phyloP scores from a whole-genome alignment of 2,113 vertebrate species.

The Gasterosteus nipponicus region DNA sequence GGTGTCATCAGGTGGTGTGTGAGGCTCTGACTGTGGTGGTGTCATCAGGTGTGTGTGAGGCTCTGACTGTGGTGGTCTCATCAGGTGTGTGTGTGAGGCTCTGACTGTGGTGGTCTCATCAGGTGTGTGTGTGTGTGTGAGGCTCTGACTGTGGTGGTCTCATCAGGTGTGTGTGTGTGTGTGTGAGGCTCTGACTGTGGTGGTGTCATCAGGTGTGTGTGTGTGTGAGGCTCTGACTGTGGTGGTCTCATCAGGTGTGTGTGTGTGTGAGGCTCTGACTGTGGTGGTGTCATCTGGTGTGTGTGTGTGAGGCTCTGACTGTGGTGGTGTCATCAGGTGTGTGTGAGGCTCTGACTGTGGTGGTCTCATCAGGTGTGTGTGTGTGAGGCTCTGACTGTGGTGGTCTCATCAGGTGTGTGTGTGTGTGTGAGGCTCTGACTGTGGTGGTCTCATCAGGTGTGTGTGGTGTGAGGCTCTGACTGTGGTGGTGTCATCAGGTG shows the following conservation, averaged over 20 bases:
- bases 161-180: no score
- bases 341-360: neutral
- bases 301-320: constrained; percentile 78
- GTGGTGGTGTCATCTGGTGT: no score
- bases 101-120: neutral
- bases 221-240: neutral
- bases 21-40: neutral
- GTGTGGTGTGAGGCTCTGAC: no score
- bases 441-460: no score
- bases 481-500: neutral
- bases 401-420: no score
- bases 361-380: neutral
- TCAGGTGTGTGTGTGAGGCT: no score
- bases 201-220: neutral
- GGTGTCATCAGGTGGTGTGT: neutral
- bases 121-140: no score
- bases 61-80: neutral
- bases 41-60: neutral
- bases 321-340: neutral
- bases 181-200: neutral
- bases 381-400: neutral
- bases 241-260: neutral
- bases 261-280: no score
- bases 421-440: no score
- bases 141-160: no score